phyloP scores from a whole-genome alignment of 2,797 vertebrate genomes.

The Sebastes glaucus region DNA sequence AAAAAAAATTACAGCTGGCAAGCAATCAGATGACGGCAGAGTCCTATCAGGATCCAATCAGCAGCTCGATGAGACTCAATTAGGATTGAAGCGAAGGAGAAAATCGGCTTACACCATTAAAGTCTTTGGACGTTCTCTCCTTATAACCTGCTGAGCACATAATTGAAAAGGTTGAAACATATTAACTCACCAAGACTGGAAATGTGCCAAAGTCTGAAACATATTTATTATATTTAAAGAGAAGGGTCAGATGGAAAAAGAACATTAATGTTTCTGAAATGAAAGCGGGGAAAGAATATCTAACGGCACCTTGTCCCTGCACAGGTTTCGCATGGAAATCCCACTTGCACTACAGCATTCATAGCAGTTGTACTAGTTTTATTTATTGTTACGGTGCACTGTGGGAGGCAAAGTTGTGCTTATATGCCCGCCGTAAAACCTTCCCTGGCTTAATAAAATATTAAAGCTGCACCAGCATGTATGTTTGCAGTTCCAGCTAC shows the following conservation, averaged over 20 bases:
- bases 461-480: neutral
- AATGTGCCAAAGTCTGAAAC: conserved; percentile 3
- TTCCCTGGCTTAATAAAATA: neutral
- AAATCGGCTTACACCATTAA: conserved; percentile 64
- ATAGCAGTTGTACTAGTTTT: neutral
- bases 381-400: neutral
- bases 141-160: conserved; percentile 42
- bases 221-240: neutral
- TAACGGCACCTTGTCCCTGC: neutral
- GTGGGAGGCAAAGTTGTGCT: neutral
- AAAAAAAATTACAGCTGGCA: conserved; percentile 51
- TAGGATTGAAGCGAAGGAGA: conserved; percentile 63
- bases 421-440: neutral
- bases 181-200: conserved; percentile 13
- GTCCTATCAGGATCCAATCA: conserved; percentile 75
- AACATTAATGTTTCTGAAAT: neutral
- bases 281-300: neutral
- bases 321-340: neutral
- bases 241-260: neutral
- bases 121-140: conserved; percentile 39
- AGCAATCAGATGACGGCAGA: conserved; percentile 57
- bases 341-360: neutral
- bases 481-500: neutral
- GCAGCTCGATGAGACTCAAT: conserved; percentile 67
- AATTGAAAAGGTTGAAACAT: conserved; percentile 49